These are phyloP conservation scores for Eubucco bourcierii DNA, from an alignment of 2,113 vertebrate genomes.

Conservation along the genomic window DNA sequence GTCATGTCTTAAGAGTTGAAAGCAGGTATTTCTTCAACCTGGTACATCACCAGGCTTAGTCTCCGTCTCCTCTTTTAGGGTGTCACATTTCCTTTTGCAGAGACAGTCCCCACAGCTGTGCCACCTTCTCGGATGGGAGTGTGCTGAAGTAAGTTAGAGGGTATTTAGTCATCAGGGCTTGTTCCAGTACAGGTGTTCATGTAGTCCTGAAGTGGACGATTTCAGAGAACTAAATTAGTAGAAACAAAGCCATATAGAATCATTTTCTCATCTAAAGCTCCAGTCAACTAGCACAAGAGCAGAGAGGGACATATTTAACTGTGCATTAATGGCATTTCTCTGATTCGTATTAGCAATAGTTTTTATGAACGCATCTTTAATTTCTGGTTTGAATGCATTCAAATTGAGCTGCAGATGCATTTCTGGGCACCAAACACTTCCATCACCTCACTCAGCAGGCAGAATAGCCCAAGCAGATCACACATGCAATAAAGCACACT, in stretches of 20 bases:
- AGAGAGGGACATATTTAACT: background rate
- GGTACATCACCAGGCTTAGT: background rate
- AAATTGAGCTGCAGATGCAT: background rate
- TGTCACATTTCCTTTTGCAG: background rate
- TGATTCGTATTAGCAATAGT: background rate
- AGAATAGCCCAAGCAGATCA: background rate
- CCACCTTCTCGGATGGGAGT: rapidly evolving
- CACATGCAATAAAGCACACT: background rate
- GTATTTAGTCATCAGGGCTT: background rate
- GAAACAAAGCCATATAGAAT: background rate
- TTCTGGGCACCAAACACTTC: background rate
- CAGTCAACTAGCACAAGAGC: background rate
- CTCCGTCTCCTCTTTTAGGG: background rate
- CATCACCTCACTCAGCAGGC: background rate
- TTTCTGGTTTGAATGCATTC: background rate
- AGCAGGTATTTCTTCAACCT: background rate
- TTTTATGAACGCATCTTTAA: background rate
- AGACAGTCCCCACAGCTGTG: background rate
- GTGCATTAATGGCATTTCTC: background rate
- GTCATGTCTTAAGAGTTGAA: background rate
- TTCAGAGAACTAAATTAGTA: background rate
- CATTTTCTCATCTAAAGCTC: background rate
- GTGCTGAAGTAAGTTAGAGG: background rate
- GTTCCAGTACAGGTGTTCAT: background rate
- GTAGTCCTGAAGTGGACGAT: background rate